These are phyloP conservation scores for Pipistrellus nathusii DNA, from an alignment of 2,797 vertebrate genomes.

Conservation along the genomic window DNA sequence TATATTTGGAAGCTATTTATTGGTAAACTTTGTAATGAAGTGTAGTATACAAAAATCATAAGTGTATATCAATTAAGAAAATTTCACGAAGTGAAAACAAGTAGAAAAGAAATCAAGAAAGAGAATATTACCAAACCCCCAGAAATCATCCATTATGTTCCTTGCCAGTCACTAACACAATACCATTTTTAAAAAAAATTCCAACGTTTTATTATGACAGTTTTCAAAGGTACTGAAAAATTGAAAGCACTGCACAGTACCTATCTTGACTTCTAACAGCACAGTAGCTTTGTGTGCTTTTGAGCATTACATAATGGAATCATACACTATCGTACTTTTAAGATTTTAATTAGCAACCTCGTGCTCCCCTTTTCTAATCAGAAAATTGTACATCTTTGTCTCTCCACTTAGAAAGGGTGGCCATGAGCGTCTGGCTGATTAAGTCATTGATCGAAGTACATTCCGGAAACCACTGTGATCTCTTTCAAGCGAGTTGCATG, in stretches of 20 bases:
- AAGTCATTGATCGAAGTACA: slow-evolving; percentile 67
- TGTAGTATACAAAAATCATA: background rate
- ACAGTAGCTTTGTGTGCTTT: background rate
- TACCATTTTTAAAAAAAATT: too few species aligned
- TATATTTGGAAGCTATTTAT: background rate
- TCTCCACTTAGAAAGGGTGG: slow-evolving; percentile 49
- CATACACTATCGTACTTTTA: background rate
- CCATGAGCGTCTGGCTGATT: slow-evolving; percentile 36
- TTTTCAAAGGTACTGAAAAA: too few species aligned
- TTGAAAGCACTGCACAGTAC: background rate
- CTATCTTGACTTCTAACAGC: slow-evolving; percentile 45
- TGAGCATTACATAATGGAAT: slow-evolving; percentile 31
- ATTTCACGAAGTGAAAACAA: background rate
- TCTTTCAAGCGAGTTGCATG: slow-evolving; percentile 42
- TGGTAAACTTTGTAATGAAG: slow-evolving; percentile 42
- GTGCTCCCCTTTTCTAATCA: slow-evolving; percentile 44
- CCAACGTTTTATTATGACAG: too few species aligned
- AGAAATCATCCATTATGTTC: background rate
- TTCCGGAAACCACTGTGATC: slow-evolving; percentile 35
- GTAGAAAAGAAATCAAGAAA: slow-evolving; percentile 43
- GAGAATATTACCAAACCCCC: background rate
- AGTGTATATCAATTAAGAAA: background rate
- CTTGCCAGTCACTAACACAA: background rate
- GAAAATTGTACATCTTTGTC: slow-evolving; percentile 63
- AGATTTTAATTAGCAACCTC: slow-evolving; percentile 60